Evolutionary conservation across 2,888 invertebrate genomes (phyloP).

Genomic region (Blastobasis lacticolella): DNA sequence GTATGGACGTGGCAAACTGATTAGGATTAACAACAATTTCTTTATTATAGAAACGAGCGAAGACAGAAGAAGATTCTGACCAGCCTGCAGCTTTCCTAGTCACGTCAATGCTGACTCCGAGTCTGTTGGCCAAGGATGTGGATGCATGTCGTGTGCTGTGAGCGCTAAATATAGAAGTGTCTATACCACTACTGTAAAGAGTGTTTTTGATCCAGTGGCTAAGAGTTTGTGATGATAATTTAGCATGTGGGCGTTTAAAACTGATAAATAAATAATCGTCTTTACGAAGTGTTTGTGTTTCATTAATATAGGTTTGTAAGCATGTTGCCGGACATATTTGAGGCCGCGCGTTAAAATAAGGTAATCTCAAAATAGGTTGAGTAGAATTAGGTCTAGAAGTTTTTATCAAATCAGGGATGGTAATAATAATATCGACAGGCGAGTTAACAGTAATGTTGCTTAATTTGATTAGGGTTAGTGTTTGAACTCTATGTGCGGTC

Average conservation of each 20-base stretch:
- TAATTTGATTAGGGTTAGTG: too few relatives aligned
- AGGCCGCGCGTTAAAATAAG: background rate
- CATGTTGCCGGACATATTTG: background rate
- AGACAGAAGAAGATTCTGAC: too few relatives aligned
- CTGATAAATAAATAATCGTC: constrained; percentile 1
- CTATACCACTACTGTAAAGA: background rate
- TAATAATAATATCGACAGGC: constrained; percentile 1
- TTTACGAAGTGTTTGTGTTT: background rate
- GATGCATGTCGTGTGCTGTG: constrained; percentile 1
- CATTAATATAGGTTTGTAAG: background rate
- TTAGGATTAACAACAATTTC: too few relatives aligned
- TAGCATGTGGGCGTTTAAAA: constrained; percentile 1
- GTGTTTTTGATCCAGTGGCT: background rate
- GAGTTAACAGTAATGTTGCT: background rate
- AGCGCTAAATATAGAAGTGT: background rate
- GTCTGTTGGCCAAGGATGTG: constrained; percentile 2
- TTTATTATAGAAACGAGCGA: too few relatives aligned
- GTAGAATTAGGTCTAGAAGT: constrained; percentile 2
- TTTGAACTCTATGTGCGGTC: too few relatives aligned
- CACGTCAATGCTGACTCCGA: too few relatives aligned
- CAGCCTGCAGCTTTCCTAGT: too few relatives aligned
- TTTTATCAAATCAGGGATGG: constrained; percentile 7
- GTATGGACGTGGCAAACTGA: too few relatives aligned
- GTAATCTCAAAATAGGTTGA: constrained; percentile 1
- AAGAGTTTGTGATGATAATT: background rate